phyloP scores from a whole-genome alignment of 1,140 invertebrate genomes.

The Grapholita molesta region DNA sequence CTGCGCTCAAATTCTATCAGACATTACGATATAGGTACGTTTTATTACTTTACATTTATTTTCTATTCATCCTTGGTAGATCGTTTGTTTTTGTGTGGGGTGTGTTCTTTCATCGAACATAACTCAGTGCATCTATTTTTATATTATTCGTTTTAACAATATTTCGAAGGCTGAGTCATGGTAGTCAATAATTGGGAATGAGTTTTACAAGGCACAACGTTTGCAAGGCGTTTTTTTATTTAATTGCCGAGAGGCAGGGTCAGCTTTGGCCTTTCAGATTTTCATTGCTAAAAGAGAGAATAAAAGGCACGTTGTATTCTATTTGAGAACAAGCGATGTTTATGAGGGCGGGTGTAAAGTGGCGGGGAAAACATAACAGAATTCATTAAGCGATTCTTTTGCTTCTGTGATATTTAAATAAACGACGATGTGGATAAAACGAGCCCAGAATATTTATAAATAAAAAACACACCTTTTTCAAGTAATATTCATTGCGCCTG shows the following conservation, averaged over 20 bases:
- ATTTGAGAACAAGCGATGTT: not conserved
- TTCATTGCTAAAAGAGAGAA: not conserved
- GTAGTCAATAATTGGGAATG: not conserved
- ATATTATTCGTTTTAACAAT: not conserved
- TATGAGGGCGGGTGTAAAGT: not conserved
- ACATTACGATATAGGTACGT: too few species aligned
- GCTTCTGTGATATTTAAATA: not conserved
- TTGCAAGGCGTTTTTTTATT: not conserved
- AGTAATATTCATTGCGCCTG: too few species aligned
- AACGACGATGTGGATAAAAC: not conserved
- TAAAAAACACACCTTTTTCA: too few species aligned
- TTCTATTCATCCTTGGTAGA: too few species aligned
- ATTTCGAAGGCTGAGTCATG: not conserved
- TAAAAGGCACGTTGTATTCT: not conserved
- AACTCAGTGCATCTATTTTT: not conserved
- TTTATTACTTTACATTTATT: too few species aligned
- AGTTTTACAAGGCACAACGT: not conserved
- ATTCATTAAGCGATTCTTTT: not conserved
- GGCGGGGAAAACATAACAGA: not conserved
- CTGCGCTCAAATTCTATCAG: too few species aligned
- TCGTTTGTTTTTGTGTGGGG: too few species aligned
- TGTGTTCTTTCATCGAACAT: too few species aligned
- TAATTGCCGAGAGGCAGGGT: constrained; percentile 2
- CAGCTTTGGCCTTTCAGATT: not conserved
- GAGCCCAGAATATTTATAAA: too few species aligned